Conservation (phyloP, 2,113 vertebrate genomes). For the Tragelaphus imberbis region DNA sequence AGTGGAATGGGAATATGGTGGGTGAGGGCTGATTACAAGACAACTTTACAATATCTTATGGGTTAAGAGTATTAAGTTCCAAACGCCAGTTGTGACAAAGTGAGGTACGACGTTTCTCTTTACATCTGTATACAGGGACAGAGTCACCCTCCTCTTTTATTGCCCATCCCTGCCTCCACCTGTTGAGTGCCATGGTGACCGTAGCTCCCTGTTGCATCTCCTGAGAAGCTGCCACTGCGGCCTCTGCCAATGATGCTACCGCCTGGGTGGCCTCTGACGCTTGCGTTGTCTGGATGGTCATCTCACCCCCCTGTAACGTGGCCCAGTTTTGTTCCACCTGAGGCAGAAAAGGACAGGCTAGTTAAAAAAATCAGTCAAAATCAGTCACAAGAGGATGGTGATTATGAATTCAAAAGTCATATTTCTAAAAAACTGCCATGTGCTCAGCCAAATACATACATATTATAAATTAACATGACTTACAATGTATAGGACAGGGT, state of each 20-base stretch:
- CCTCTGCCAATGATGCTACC: conserved; percentile 94
- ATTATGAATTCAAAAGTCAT: background rate
- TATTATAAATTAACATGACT: background rate
- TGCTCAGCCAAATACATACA: background rate
- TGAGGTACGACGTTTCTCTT: background rate
- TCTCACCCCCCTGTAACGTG: conserved; percentile 94
- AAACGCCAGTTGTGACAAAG: background rate
- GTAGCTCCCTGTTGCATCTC: conserved; percentile 95
- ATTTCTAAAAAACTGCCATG: background rate
- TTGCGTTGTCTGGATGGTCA: conserved; percentile 99
- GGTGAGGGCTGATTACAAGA: background rate
- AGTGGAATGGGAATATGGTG: background rate
- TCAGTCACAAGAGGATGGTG: background rate
- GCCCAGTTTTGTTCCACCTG: conserved; percentile 95
- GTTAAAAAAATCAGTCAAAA: background rate
- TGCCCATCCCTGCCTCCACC: conserved; percentile 83
- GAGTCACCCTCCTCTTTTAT: background rate
- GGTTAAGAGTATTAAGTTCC: background rate
- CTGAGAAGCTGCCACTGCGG: conserved; percentile 94
- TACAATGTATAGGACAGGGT: background rate
- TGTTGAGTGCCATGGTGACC: conserved; percentile 99
- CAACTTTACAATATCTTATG: background rate
- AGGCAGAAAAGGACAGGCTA: background rate
- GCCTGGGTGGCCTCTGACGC: conserved; percentile 97
- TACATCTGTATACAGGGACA: background rate